A percentile compares a stretch with the other conserved stretches of the same genome.
These are phyloP conservation scores for Tiliacea citrago DNA, from an alignment of 2,888 invertebrate species.

Conservation along the genomic window DNA sequence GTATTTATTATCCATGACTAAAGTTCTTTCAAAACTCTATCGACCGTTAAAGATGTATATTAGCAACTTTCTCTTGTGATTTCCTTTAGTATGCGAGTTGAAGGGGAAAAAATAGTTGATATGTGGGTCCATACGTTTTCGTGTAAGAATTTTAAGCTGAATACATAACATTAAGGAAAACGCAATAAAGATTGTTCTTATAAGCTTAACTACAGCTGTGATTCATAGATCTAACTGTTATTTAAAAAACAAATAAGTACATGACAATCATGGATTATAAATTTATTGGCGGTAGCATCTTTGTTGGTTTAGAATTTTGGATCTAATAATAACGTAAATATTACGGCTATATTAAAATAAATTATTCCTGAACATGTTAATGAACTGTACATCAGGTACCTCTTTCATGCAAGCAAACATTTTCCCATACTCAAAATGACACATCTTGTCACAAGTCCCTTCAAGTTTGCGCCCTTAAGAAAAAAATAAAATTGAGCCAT, in stretches of 20 bases:
- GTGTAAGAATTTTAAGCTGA: neutral
- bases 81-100: constrained; percentile 36
- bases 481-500: constrained; percentile 24
- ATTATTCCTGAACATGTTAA: neutral
- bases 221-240: neutral
- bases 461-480: neutral
- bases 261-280: neutral
- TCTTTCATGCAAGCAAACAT: neutral
- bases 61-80: constrained; percentile 70
- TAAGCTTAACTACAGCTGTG: neutral
- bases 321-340: neutral
- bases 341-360: neutral
- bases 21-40: constrained; percentile 82
- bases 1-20: constrained; percentile 75
- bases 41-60: constrained; percentile 83
- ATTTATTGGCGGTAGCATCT: neutral
- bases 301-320: neutral
- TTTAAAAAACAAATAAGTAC: neutral
- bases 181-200: neutral
- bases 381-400: neutral
- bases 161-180: neutral
- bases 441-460: neutral
- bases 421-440: neutral
- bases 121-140: neutral
- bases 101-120: constrained; percentile 17